These are phyloP conservation scores for Hippoglossus hippoglossus DNA, from an alignment of 2,797 vertebrate genomes.

Conservation along the genomic window DNA sequence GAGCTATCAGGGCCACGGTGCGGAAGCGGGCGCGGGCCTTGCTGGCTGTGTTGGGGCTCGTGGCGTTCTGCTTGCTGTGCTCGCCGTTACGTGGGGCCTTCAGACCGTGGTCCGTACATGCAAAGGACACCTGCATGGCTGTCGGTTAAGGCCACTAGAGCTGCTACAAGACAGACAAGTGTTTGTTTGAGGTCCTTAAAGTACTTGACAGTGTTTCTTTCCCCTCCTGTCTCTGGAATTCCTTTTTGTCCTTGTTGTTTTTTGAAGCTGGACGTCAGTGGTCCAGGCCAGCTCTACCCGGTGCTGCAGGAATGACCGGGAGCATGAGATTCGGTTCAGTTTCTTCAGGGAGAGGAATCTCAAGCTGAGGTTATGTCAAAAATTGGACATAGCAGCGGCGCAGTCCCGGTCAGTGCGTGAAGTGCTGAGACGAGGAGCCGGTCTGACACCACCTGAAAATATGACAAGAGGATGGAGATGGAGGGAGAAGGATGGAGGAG, in stretches of 20 bases:
- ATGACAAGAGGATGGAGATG: constrained; percentile 66
- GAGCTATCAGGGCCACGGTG: constrained; percentile 96
- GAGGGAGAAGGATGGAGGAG: constrained; percentile 61
- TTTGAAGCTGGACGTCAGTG: constrained; percentile 35
- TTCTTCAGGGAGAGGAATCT: constrained; percentile 25
- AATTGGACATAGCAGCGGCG: constrained; percentile 34
- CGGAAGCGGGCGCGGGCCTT: constrained; percentile 93
- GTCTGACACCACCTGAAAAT: constrained; percentile 68
- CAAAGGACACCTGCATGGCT: constrained; percentile 99
- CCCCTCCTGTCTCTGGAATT: neutral
- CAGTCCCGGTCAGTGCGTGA: constrained; percentile 41
- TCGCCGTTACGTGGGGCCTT: constrained; percentile 94
- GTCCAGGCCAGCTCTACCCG: constrained; percentile 33
- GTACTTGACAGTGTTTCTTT: constrained; percentile 1
- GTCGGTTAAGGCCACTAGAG: constrained; percentile 38
- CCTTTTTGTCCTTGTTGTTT: constrained; percentile 14
- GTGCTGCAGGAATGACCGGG: constrained; percentile 11
- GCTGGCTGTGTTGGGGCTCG: constrained; percentile 88
- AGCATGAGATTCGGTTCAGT: constrained; percentile 17
- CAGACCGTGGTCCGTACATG: constrained; percentile 96
- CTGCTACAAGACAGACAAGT: constrained; percentile 31
- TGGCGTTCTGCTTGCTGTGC: constrained; percentile 95
- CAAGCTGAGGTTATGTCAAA: constrained; percentile 27
- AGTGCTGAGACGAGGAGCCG: constrained; percentile 35
- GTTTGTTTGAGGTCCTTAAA: constrained; percentile 13